Conservation (phyloP, 2,888 invertebrate genomes). For the Metacarcinus magister region DNA sequence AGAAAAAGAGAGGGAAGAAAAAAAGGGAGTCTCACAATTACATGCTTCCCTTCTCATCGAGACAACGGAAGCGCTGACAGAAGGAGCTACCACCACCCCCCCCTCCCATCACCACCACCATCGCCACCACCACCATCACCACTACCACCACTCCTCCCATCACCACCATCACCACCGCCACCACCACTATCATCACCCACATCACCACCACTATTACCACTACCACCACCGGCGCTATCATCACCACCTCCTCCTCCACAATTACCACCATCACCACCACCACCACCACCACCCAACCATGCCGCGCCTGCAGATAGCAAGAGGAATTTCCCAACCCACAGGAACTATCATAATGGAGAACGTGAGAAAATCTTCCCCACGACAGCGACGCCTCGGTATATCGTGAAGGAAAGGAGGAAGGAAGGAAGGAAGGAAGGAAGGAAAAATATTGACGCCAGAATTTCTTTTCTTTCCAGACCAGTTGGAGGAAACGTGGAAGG, state of each 20-base stretch:
- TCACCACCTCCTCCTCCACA: no score
- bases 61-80: background rate
- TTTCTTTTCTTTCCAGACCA: conserved; percentile 34
- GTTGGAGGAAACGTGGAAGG: background rate
- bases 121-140: background rate
- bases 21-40: background rate
- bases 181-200: background rate
- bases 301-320: background rate
- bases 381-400: background rate
- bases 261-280: background rate
- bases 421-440: background rate
- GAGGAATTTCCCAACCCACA: background rate
- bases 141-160: background rate
- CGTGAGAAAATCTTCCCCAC: background rate
- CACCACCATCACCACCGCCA: background rate
- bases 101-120: background rate
- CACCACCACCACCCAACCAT: background rate
- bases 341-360: conserved; percentile 17
- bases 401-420: background rate
- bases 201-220: background rate
- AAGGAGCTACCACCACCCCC: background rate
- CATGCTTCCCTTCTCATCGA: background rate
- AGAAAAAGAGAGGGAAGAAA: background rate
- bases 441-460: background rate
- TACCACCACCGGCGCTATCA: no score